These are phyloP conservation scores for Urosaurus nigricauda DNA, from an alignment of 2,797 vertebrate species.

Conservation along the genomic window DNA sequence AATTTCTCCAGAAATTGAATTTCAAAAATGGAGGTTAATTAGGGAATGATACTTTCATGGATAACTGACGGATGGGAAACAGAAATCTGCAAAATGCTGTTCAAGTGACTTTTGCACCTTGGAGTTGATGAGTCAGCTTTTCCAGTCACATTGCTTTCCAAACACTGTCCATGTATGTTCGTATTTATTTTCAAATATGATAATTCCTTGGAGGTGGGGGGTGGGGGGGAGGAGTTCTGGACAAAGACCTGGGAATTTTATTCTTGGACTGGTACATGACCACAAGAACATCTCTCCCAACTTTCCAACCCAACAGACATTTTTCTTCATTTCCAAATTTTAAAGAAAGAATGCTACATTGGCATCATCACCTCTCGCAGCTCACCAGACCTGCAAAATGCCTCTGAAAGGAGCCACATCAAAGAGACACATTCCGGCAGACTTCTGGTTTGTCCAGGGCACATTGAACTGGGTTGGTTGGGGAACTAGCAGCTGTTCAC, in stretches of 20 bases:
- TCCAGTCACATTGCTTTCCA: neutral
- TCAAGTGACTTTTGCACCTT: neutral
- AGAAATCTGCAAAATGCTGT: neutral
- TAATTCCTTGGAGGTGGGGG: conserved; percentile 60
- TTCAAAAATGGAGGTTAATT: neutral
- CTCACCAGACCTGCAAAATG: conserved; percentile 72
- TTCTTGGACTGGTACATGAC: conserved; percentile 80
- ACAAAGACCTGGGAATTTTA: conserved; percentile 79
- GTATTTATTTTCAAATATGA: conserved; percentile 57
- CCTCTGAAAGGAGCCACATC: conserved; percentile 69
- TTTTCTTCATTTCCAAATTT: conserved; percentile 82
- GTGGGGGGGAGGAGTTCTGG: conserved; percentile 59
- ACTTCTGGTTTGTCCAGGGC: conserved; percentile 57
- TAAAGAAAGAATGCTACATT: conserved; percentile 82
- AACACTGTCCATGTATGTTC: neutral
- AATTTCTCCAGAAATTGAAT: too few relatives aligned
- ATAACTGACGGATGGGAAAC: neutral
- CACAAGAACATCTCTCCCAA: conserved; percentile 79
- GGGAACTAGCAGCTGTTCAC: conserved; percentile 33
- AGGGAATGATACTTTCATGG: neutral
- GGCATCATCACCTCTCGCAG: conserved; percentile 74
- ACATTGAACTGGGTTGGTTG: conserved; percentile 41
- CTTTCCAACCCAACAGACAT: conserved; percentile 82
- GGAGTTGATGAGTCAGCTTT: neutral
- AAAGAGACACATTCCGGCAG: conserved; percentile 74